phyloP scores from a whole-genome alignment of 2,888 invertebrate species.

The Epiperipatus broadwayi region DNA sequence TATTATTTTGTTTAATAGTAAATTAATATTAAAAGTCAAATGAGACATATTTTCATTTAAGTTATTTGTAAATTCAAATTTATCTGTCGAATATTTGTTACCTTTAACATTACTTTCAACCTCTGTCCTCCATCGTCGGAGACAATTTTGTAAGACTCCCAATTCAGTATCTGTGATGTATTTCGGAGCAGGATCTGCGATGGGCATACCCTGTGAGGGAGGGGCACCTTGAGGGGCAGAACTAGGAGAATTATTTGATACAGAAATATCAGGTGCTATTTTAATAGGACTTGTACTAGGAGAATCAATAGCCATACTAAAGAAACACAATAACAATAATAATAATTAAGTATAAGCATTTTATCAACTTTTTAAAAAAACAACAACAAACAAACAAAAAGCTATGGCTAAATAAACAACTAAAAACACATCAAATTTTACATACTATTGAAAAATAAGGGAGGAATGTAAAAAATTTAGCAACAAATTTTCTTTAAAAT shows the following conservation, averaged over 20 bases:
- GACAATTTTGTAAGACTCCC: conserved; percentile 26
- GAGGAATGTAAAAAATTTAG: not conserved
- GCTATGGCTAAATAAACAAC: too few species aligned
- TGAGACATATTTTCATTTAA: too few species aligned
- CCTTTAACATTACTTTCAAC: conserved; percentile 29
- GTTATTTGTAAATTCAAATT: not conserved
- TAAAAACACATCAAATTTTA: too few species aligned
- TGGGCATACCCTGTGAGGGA: too few species aligned
- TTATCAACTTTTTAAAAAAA: too few species aligned
- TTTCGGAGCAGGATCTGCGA: conserved; percentile 22
- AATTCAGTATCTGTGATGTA: conserved; percentile 26
- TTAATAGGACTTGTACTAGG: conserved; percentile 19
- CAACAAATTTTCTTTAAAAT: not conserved
- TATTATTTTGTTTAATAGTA: not conserved
- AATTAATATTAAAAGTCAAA: too few species aligned
- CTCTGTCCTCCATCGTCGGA: conserved; percentile 29
- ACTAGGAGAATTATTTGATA: too few species aligned
- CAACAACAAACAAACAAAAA: too few species aligned
- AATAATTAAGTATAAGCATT: not conserved
- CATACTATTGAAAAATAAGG: not conserved
- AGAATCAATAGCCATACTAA: conserved; percentile 19
- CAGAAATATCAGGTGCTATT: conserved; percentile 12
- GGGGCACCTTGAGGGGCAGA: not conserved
- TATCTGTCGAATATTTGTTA: too few species aligned
- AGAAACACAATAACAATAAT: conserved; percentile 5